Base-by-base conservation (phyloP, 2,888 invertebrate genomes). In the Tetheella fluctuosa region DNA sequence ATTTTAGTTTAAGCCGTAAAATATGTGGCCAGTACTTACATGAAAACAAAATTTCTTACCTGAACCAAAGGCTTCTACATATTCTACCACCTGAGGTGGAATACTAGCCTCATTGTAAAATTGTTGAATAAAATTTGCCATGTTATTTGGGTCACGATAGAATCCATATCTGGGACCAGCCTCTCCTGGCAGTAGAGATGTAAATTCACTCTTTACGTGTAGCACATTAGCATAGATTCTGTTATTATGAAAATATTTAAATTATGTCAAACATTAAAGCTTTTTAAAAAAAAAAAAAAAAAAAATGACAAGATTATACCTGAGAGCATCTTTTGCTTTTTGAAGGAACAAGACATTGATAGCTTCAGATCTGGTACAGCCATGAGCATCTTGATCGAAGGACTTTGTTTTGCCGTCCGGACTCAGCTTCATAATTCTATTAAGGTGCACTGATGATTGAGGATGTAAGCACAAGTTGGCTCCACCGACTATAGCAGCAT, bases 371-470 rank as follows among this genome's bases (percentile, higher is more conserved):
- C 97, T 94, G 0, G 95, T 95, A 73, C 96, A 97, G 0, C 97
- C 97, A 73, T 95, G 93, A 1, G 96, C 96, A 59, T 95, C 92
- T 57, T 95, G 94, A 84, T 99, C 98, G 81, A 99, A 99, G 0
- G 96, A 96, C 75, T 96, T 97, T 74, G 98, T 98, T 67, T 94
- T 94, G 0, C 98, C 98, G 69, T 98, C 96, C 4, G 91, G 84
- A 23, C 97, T 96, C 13, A 98, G 86, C 5, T 66, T 68, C 59
- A 84, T 74, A 23, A 77, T 74, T 70, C 88, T 89, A 64, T 77
- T 77, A 60, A 79, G 84, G 57, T 90, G 89, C 1, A 90, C 70
- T 1, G 84, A 78, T 0, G 81, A 75, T 56, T 89, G 85, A 0
- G 95, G 95, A 66, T 95, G 94, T 28, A 95, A 75, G 59, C 94